A percentile compares a stretch with the other conserved stretches of the same genome.
phyloP scores from a whole-genome alignment of 2,888 invertebrate genomes.

The Oxytorus armatus region DNA sequence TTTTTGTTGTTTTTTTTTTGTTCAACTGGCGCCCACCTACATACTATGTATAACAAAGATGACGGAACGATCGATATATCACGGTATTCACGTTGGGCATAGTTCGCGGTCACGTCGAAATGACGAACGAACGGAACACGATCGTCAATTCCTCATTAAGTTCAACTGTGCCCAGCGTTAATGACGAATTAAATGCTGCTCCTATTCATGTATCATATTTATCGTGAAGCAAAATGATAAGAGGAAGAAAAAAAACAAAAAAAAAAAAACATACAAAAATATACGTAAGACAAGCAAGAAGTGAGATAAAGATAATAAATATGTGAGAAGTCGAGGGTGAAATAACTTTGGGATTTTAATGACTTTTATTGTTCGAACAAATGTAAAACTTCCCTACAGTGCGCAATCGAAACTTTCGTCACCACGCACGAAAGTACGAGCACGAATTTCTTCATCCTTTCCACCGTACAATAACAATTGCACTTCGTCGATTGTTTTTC shows the following conservation, averaged over 20 bases:
- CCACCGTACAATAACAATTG: no score
- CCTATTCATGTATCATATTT: slow-evolving; percentile 56
- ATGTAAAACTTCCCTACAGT: background rate
- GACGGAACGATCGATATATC: slow-evolving; percentile 31
- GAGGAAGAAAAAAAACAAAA: background rate
- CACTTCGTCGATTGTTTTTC: slow-evolving; percentile 70
- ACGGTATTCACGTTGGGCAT: slow-evolving; percentile 3
- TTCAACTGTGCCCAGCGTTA: background rate
- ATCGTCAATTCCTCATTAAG: slow-evolving; percentile 36
- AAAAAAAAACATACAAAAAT: slow-evolving; percentile 31
- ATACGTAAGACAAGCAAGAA: slow-evolving; percentile 58
- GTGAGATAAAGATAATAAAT: slow-evolving; percentile 62
- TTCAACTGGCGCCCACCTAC: slow-evolving; percentile 51
- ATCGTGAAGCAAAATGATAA: slow-evolving; percentile 23
- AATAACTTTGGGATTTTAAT: background rate
- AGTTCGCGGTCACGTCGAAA: slow-evolving; percentile 21
- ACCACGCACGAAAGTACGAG: no score
- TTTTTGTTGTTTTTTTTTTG: slow-evolving; percentile 27
- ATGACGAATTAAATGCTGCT: slow-evolving; percentile 37
- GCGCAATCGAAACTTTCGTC: background rate
- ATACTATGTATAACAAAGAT: slow-evolving; percentile 35
- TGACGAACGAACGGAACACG: slow-evolving; percentile 59
- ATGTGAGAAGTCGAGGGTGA: slow-evolving; percentile 52
- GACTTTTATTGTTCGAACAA: slow-evolving; percentile 5
- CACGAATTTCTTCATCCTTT: no score